Percentiles rank a stretch among this genome's conserved stretches.
Evolutionary conservation across 2,113 vertebrate species (phyloP).

Genomic region (Halichoerus grypus): DNA sequence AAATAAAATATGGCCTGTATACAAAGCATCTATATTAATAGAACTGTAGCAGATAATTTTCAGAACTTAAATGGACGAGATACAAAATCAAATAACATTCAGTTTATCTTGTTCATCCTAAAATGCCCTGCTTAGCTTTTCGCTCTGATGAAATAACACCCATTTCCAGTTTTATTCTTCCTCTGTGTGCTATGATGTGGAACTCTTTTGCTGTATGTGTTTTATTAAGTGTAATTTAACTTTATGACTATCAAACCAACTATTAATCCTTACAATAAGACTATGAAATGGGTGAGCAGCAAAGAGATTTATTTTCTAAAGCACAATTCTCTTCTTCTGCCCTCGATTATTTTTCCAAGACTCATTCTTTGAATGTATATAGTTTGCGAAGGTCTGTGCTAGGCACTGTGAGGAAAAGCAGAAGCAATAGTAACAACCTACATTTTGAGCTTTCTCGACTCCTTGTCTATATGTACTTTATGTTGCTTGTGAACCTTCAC

Average conservation of each 20-base stretch:
- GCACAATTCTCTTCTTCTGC: constrained; percentile 31
- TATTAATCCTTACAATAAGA: constrained; percentile 74
- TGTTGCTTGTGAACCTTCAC: not conserved
- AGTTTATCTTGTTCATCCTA: constrained; percentile 70
- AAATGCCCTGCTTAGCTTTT: constrained; percentile 65
- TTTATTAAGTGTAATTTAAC: constrained; percentile 80
- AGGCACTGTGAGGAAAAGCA: not conserved
- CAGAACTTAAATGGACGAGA: constrained; percentile 65
- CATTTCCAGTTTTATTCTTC: constrained; percentile 69
- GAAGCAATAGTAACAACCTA: not conserved
- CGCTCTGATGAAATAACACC: constrained; percentile 64
- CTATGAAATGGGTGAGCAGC: constrained; percentile 53
- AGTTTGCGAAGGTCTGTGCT: not conserved
- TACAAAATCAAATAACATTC: constrained; percentile 70
- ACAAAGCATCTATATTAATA: constrained; percentile 63
- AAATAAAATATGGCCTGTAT: constrained; percentile 52
- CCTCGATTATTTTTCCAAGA: constrained; percentile 35
- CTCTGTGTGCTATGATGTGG: constrained; percentile 53
- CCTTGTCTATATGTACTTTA: not conserved
- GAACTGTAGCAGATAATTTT: constrained; percentile 71
- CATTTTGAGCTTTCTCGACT: not conserved
- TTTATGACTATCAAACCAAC: constrained; percentile 76
- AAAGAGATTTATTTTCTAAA: constrained; percentile 67
- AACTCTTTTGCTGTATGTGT: constrained; percentile 68
- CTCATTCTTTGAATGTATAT: not conserved